A percentile compares a stretch with the other conserved stretches of the same genome.
phyloP scores from a whole-genome alignment of 2,113 vertebrate species.

The Stegostoma tigrinum region DNA sequence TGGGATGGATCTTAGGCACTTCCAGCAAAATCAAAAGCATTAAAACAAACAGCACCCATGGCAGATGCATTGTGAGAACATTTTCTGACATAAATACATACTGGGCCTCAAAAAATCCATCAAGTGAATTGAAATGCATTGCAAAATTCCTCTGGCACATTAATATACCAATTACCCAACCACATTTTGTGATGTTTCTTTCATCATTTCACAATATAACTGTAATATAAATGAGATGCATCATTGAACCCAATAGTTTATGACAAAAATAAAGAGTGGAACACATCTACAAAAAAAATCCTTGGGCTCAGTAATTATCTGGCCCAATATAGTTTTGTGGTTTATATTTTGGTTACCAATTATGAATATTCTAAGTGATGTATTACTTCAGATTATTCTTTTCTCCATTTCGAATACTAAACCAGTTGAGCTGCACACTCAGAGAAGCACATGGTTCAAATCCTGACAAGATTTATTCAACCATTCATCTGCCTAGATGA shows the following conservation, averaged over 20 bases:
- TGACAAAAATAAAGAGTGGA: background rate
- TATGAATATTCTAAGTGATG: background rate
- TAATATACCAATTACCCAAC: background rate
- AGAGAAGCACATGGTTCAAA: background rate
- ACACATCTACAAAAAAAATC: background rate
- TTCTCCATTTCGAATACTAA: background rate
- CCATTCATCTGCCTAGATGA: background rate
- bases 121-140: background rate
- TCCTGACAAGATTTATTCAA: background rate
- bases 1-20: background rate
- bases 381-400: background rate
- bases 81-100: background rate
- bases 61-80: background rate
- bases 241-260: background rate
- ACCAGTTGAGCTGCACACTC: background rate
- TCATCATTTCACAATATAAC: background rate
- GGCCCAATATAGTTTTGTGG: background rate
- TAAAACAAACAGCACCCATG: background rate
- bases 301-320: background rate
- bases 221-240: background rate
- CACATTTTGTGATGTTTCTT: background rate
- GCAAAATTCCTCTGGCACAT: background rate
- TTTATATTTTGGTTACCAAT: background rate
- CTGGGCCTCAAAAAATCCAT: background rate
- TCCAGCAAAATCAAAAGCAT: background rate